These are phyloP conservation scores for Cheiracanthium punctorium DNA, from an alignment of 2,888 invertebrate species.

Conservation along the genomic window DNA sequence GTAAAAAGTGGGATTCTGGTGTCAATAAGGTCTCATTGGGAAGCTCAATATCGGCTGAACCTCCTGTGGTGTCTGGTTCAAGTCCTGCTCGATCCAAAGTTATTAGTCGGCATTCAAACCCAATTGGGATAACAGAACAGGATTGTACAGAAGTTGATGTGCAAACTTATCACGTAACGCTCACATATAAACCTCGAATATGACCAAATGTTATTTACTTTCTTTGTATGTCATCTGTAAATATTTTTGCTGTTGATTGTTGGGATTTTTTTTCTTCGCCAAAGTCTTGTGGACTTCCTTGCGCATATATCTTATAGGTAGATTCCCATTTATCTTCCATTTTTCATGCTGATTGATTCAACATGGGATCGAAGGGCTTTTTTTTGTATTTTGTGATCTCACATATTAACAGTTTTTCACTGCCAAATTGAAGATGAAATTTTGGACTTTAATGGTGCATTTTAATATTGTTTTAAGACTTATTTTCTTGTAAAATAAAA, in stretches of 20 bases:
- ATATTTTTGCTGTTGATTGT: conserved; percentile 54
- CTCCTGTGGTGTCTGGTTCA: conserved; percentile 45
- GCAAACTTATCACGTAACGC: conserved; percentile 78
- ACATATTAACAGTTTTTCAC: conserved; percentile 19
- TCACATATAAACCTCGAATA: conserved; percentile 79
- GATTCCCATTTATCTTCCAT: conserved; percentile 17
- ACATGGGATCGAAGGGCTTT: background rate
- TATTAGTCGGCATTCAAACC: conserved; percentile 39
- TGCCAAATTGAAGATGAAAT: conserved; percentile 21
- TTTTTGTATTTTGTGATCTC: conserved; percentile 29
- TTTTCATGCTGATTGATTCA: background rate
- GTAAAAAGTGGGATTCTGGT: conserved; percentile 73
- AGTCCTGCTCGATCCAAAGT: conserved; percentile 52
- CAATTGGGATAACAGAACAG: conserved; percentile 74
- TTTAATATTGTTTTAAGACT: background rate
- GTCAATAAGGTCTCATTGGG: conserved; percentile 31
- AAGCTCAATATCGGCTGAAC: conserved; percentile 16
- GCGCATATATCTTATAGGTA: conserved; percentile 19
- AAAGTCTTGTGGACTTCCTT: conserved; percentile 30
- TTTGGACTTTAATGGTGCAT: background rate
- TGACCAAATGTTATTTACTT: conserved; percentile 73
- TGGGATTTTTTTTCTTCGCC: conserved; percentile 24
- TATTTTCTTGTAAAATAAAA: background rate
- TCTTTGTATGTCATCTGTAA: conserved; percentile 26
- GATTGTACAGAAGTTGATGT: conserved; percentile 79